Conservation (phyloP, 2,888 invertebrate species). For the Eupithecia exiguata region DNA sequence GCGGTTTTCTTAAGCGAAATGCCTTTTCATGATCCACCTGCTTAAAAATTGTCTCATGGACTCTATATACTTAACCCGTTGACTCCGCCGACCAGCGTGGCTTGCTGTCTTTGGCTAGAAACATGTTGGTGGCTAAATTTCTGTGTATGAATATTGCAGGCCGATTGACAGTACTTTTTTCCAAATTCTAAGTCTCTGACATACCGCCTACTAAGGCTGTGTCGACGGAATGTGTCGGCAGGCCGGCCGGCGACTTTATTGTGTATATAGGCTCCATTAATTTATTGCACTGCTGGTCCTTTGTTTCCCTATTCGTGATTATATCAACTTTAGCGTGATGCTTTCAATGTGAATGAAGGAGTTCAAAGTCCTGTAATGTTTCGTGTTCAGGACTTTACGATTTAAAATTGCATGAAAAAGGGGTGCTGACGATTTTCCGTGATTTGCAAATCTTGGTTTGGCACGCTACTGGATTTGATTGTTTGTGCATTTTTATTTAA, state of each 20-base stretch:
- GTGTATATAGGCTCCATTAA: not conserved
- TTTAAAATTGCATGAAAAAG: conserved; percentile 48
- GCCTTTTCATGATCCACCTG: not conserved
- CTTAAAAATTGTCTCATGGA: too few relatives aligned
- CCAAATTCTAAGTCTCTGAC: not conserved
- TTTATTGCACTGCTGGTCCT: not conserved
- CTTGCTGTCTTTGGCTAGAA: too few relatives aligned
- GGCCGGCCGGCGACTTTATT: not conserved
- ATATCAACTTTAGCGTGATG: conserved; percentile 30
- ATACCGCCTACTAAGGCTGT: not conserved
- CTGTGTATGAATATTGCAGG: too few relatives aligned
- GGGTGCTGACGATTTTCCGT: conserved; percentile 39
- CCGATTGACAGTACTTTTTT: not conserved
- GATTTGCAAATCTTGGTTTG: conserved; percentile 44
- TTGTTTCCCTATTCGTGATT: conserved; percentile 5
- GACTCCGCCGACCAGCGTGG: too few relatives aligned
- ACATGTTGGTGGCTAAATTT: too few relatives aligned
- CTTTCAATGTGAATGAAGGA: conserved; percentile 36
- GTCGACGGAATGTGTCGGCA: too few relatives aligned
- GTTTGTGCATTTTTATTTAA: not conserved
- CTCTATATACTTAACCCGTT: too few relatives aligned
- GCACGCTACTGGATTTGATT: conserved; percentile 43
- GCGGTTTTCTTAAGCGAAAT: not conserved
- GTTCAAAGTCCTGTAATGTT: conserved; percentile 44
- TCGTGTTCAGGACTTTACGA: conserved; percentile 46